These are phyloP conservation scores for Conomelus anceps DNA, from an alignment of 2,888 invertebrate species.

Conservation along the genomic window DNA sequence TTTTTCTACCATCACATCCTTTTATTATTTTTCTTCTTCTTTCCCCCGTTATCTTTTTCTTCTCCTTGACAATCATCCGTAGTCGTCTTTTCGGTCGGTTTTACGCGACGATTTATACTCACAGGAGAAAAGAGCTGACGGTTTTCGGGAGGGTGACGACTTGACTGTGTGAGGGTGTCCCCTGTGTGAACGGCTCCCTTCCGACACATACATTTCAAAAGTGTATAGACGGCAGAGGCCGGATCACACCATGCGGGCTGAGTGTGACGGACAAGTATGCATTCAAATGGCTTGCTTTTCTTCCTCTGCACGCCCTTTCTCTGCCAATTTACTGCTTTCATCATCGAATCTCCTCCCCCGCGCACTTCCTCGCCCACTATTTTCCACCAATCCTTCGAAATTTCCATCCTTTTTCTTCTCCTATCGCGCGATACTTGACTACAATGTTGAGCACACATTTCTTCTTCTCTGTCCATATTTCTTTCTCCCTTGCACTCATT, in stretches of 20 bases:
- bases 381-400: no score
- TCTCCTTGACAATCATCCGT: background rate
- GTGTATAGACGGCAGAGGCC: no score
- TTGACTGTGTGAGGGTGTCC: background rate
- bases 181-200: background rate
- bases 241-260: no score
- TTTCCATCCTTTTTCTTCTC: background rate
- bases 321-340: conserved; percentile 27
- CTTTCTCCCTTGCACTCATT: background rate
- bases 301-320: conserved; percentile 26
- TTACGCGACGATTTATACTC: background rate
- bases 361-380: no score
- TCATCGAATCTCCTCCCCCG: background rate
- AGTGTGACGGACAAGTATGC: conserved; percentile 31
- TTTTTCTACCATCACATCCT: no score
- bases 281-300: conserved; percentile 34
- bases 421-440: background rate
- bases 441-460: background rate
- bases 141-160: background rate
- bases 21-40: no score
- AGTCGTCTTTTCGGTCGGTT: background rate
- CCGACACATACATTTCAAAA: background rate
- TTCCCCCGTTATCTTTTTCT: background rate
- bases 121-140: background rate
- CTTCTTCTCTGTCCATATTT: background rate